These are phyloP conservation scores for Synanthedon formicaeformis DNA, from an alignment of 2,888 invertebrate species.

Conservation along the genomic window DNA sequence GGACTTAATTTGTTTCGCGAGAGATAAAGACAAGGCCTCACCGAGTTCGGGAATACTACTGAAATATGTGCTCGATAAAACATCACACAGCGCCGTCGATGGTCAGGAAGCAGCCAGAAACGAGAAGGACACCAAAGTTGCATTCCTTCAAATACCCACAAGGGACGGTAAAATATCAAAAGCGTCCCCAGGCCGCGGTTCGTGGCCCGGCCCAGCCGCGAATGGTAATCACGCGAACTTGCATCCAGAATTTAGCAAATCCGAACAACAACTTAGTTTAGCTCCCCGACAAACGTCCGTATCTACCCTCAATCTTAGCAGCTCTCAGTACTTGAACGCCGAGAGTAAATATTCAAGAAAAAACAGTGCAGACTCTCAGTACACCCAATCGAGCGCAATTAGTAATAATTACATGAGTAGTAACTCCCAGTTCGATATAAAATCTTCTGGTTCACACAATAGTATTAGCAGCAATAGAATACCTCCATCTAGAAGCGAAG, in stretches of 20 bases:
- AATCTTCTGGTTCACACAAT: conserved; percentile 47
- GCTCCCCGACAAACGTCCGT: conserved; percentile 64
- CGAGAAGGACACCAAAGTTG: conserved; percentile 56
- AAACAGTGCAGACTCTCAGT: conserved; percentile 71
- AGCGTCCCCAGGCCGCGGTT: conserved; percentile 82
- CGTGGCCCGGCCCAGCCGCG: conserved; percentile 86
- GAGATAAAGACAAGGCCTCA: conserved; percentile 74
- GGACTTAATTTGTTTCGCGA: conserved; percentile 93
- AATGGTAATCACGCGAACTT: conserved; percentile 63
- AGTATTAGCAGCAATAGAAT: conserved; percentile 64
- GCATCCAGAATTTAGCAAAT: conserved; percentile 83
- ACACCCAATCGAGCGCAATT: conserved; percentile 63
- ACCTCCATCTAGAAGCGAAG: conserved; percentile 84
- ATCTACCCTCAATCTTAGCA: conserved; percentile 62
- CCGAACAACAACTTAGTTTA: conserved; percentile 79
- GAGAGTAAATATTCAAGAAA: conserved; percentile 60
- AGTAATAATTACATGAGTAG: conserved; percentile 52
- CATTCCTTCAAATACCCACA: conserved; percentile 75
- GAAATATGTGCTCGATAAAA: conserved; percentile 50
- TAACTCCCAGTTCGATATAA: conserved; percentile 57
- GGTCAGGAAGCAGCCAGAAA: conserved; percentile 47
- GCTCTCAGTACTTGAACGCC: conserved; percentile 67
- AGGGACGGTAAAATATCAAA: conserved; percentile 81
- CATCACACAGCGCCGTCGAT: conserved; percentile 30
- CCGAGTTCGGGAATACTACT: conserved; percentile 61